Conservation (phyloP, 1,140 invertebrate species). For the Leptestheria dahalacensis region DNA sequence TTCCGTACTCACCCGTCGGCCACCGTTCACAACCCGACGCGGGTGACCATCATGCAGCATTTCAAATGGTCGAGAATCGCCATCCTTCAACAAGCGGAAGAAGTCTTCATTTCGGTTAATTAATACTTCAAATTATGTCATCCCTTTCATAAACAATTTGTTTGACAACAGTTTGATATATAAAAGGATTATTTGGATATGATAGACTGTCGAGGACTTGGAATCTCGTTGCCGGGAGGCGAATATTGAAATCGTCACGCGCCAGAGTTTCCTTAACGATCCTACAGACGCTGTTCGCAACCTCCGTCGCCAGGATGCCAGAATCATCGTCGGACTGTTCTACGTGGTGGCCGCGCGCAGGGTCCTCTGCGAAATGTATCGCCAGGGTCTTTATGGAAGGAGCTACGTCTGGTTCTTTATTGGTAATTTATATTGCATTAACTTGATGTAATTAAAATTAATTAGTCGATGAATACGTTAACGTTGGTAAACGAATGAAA, state of each 20-base stretch:
- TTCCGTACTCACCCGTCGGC: conserved; percentile 98
- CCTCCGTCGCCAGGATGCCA: conserved; percentile 62
- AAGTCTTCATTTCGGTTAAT: conserved; percentile 94
- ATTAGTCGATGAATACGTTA: too few species aligned
- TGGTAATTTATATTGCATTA: too few species aligned
- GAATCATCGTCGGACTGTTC: conserved; percentile 95
- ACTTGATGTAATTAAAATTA: too few species aligned
- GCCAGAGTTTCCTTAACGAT: conserved; percentile 93
- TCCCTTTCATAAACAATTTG: too few species aligned
- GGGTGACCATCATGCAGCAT: conserved; percentile 90
- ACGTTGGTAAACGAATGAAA: too few species aligned
- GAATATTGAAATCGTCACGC: conserved; percentile 83
- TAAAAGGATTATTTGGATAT: too few species aligned
- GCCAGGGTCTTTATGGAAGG: conserved; percentile 84
- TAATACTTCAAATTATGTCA: too few species aligned
- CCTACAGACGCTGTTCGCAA: conserved; percentile 91
- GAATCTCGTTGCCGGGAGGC: conserved; percentile 85
- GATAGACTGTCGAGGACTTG: conserved; percentile 88
- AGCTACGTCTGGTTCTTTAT: conserved; percentile 99
- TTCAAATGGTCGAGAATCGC: conserved; percentile 94
- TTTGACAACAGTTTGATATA: too few species aligned
- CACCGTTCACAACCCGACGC: conserved; percentile 95
- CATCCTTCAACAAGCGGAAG: conserved; percentile 94
- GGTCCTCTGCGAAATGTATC: conserved; percentile 94
- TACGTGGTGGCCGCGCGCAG: conserved; percentile 90